Evolutionary conservation across 92 coral and sea anemone genomes (phyloP), one percentile per base, ranked within the genome.

Genomic region (Palythoa heliodiscus): DNA sequence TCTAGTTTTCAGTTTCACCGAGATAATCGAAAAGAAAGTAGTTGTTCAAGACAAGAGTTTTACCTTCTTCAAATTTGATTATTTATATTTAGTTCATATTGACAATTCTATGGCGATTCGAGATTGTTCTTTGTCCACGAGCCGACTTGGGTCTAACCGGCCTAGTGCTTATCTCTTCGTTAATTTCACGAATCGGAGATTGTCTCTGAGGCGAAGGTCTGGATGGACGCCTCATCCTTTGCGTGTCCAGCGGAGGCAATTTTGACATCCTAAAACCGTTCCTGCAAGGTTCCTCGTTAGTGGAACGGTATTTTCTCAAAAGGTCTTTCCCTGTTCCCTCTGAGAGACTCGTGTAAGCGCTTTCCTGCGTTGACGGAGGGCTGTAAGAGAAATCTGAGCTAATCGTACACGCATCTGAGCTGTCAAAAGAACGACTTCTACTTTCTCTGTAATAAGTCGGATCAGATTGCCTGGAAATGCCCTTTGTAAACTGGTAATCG

Each of bases 141-240:
- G 98, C 98, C 15, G 98, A 88, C 85, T 83, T 81, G 5, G 98
- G 98, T 86, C 98, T 69, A 16, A 90, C 82, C n/a, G 86, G 60
- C 77, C 89, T 83, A 0, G 64, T 47, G 52, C 66, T 52, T n/a
- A 54, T 58, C 17, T 83, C 78, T 43, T 90, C 90, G n/a, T 78
- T 39, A 11, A 77, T 87, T 37, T 86, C 87, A 43, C 82, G 90
- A 54, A 57, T 87, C 17, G 89, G 89, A 8, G 89, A 76, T 23
- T 83, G 84, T 85, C 85, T 83, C 22, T 92, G 74, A 8, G 97
- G 90, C 50, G 79, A 69, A 3, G 93, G 91, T 66, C 93, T 84
- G 12, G 85, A 52, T 2, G 93, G 93, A 19, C 95, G 89, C 22
- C 88, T 86, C 9, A 92, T 83, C 69, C 92, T 83, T 29, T 52